Evolutionary conservation across 2,888 invertebrate species (phyloP).

Genomic region (Actias luna): DNA sequence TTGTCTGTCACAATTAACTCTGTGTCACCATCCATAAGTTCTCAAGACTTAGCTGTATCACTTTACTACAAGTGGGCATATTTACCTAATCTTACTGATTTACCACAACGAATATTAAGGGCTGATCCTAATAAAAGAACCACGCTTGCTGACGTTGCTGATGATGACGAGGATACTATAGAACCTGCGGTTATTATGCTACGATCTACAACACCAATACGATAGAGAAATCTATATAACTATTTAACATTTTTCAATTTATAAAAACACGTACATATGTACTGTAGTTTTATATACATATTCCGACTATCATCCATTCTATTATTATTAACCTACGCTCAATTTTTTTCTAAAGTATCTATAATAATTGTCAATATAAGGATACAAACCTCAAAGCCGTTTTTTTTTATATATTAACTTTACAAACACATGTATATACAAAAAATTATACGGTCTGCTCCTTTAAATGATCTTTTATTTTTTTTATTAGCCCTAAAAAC

Average conservation of each 20-base stretch:
- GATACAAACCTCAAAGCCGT: no score
- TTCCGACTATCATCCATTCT: neutral
- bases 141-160: constrained; percentile 41
- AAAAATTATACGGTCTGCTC: no score
- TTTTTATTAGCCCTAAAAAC: no score
- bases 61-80: constrained; percentile 65
- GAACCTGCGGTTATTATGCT: constrained; percentile 35
- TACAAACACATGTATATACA: no score
- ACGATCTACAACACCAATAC: constrained; percentile 32
- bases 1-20: constrained; percentile 29
- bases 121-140: constrained; percentile 35
- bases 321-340: neutral
- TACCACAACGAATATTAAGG: constrained; percentile 51
- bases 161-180: constrained; percentile 27
- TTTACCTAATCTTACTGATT: constrained; percentile 56
- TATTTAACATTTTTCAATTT: neutral
- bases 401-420: no score
- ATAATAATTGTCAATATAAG: no score
- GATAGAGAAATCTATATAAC: neutral
- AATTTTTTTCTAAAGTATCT: no score
- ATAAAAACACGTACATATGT: neutral
- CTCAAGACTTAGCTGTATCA: constrained; percentile 33
- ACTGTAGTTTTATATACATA: neutral
- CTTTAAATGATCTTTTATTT: no score
- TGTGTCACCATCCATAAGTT: constrained; percentile 19